Conservation (phyloP, 2,797 vertebrate genomes). For the Pygocentrus nattereri region DNA sequence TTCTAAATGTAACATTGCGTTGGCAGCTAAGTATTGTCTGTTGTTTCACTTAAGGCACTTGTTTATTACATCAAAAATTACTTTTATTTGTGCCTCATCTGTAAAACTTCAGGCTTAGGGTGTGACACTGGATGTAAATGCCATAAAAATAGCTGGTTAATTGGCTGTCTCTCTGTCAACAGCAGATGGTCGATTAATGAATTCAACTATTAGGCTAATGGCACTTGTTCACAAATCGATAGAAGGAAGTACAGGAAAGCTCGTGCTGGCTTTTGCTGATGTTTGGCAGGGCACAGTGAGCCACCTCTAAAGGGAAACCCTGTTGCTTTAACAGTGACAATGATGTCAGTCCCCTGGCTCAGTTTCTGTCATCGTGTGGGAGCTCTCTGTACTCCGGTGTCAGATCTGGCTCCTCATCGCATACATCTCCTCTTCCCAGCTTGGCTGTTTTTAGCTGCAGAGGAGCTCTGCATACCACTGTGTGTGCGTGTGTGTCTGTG, state of each 20-base stretch:
- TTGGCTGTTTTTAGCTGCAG: constrained; percentile 49
- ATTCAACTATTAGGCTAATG: background rate
- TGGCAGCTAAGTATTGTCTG: background rate
- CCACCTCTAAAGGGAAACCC: constrained; percentile 25
- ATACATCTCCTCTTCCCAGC: constrained; percentile 45
- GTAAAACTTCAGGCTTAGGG: background rate
- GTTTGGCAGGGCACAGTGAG: background rate
- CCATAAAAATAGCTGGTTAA: background rate
- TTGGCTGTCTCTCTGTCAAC: background rate
- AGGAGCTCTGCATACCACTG: constrained; percentile 1
- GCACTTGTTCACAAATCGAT: background rate
- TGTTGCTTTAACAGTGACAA: constrained; percentile 37
- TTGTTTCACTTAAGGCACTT: background rate
- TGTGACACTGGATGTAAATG: background rate
- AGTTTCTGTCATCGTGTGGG: constrained; percentile 24
- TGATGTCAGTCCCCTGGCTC: constrained; percentile 50
- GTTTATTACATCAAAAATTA: background rate
- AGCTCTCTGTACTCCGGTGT: constrained; percentile 38
- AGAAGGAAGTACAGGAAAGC: background rate
- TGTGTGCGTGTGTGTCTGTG: background rate
- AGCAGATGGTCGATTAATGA: background rate
- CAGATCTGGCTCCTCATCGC: constrained; percentile 31
- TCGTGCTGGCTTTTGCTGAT: background rate
- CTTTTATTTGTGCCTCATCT: background rate
- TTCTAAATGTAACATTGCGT: background rate